Evolutionary conservation across 2,888 invertebrate genomes (phyloP), one percentile per base, ranked within the genome.

Genomic region (Coleophora deauratella): DNA sequence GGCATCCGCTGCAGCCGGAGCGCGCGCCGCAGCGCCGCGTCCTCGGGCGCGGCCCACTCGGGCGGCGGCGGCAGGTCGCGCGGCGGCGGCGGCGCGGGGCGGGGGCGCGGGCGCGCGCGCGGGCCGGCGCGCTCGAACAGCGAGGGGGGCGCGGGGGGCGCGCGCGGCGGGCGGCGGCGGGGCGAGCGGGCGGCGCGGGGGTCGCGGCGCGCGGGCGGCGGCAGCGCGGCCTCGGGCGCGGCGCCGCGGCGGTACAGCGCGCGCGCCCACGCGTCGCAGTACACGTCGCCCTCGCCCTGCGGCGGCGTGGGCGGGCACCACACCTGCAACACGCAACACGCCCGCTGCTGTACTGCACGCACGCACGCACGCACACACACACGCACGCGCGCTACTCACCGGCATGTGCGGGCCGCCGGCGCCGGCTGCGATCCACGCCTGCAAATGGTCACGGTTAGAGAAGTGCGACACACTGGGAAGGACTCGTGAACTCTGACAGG

Each of bases 281-380:
- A 97, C 43, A 97, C 78, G 74, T 98, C 98, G 65, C 92, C 92
- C 61, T 97, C 97, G 71, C 95, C 94, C 70, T 93, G 92, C 9
- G 98, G 98, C 44, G 98, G 98, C 13, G 98, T 98, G 43, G 98
- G 98, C 41, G 98, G 98, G 55, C 95, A 92, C 98, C 98, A 99
- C 88, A 96, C 91, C 97, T 98, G 77, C 55, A 13, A 8, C 30
- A 8, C 31, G 36, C 35, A 3, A 1, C 3, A 35, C n/a, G 3
- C 3, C 8, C 7, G 14, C 12, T 7, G 12, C 34, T 14, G 7
- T 33, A n/a, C n/a, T 9, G 8, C 13, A 6, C 3, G n/a, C 27
- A 3, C 27, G 11, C 37, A 2, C 13, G 10, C 35, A 9, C 6
- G 8, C 11, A n/a, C 3, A 9, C 21, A 3, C 27, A 13, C 37